Evolutionary conservation across 2,888 invertebrate genomes (phyloP), one percentile per base, ranked within the genome.

Genomic region (Ennomos quercinarius): DNA sequence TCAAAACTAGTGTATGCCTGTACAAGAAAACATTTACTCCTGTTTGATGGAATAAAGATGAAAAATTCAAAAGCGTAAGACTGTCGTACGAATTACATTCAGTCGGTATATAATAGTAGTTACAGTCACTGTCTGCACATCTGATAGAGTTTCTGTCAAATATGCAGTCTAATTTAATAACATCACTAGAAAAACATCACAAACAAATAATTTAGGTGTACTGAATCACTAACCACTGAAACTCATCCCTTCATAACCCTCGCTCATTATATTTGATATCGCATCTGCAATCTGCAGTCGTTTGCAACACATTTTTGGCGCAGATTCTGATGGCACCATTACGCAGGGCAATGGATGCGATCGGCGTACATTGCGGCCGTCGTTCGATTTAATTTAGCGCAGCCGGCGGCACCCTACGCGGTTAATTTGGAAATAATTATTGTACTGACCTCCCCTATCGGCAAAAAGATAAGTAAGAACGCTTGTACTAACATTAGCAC

Each of bases 361-460:
- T 84, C 81, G 77, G 66, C 81, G 86, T 83, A 89, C 89, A 83
- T 83, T 80, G 73, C 76, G 76, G 77, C 73, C 73, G 77, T 74
- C 82, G 79, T 87, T 87, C 84, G 81, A 89, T 91, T 91, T 87
- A 88, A 91, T 91, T 89, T 85, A 84, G 81, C 86, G 71, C 89
- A 87, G 77, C 87, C 85, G 83, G 83, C 74, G 82, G 83, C 81
- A 83, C 80, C 74, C 72, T 71, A 79, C 66, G 65, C 77, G 84
- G 84, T 86, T 91, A 89, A 91, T 90, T 89, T 83, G 77, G 84
- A 87, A 87, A 89, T 90, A 89, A 91, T 91, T 89, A 89, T 83
- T 84, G 77, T 73, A 73, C 74, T 59, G 56, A 74, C 72, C 80
- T 76, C 80, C 86, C 83, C 78, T 48, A 50, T 49, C 75, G 64